phyloP scores from a whole-genome alignment of 2,113 vertebrate genomes.

The Isurus oxyrinchus region DNA sequence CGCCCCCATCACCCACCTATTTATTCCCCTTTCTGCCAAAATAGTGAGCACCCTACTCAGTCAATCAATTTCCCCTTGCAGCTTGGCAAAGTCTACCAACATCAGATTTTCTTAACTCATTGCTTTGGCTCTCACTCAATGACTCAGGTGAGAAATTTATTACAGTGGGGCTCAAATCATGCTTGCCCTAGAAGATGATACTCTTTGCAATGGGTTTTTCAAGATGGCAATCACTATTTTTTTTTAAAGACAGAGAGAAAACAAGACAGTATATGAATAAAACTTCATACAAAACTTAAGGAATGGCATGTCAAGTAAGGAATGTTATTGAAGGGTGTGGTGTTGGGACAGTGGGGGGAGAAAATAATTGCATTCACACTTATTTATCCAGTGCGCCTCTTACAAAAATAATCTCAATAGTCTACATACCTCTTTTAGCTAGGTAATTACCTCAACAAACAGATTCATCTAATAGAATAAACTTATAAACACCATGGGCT shows the following conservation, averaged over 20 bases:
- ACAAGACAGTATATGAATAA: background rate
- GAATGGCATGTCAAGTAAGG: background rate
- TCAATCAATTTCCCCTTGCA: background rate
- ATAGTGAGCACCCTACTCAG: background rate
- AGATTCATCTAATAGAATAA: background rate
- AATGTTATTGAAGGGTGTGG: background rate
- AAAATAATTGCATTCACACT: background rate
- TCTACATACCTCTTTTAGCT: background rate
- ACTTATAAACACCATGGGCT: background rate
- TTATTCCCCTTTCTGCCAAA: background rate
- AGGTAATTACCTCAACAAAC: background rate
- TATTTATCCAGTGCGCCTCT: background rate
- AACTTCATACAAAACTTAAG: background rate
- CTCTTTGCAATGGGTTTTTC: background rate
- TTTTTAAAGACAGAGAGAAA: background rate
- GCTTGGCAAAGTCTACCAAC: background rate
- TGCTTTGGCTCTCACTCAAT: background rate
- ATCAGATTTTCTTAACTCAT: background rate
- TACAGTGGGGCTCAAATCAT: background rate
- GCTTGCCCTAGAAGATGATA: background rate
- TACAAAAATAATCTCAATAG: background rate
- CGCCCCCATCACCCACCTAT: background rate
- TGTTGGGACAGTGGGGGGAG: background rate
- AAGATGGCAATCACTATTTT: background rate
- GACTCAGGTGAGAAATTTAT: background rate